phyloP scores from a whole-genome alignment of 2,113 vertebrate genomes.

The Lucifuga dentata region DNA sequence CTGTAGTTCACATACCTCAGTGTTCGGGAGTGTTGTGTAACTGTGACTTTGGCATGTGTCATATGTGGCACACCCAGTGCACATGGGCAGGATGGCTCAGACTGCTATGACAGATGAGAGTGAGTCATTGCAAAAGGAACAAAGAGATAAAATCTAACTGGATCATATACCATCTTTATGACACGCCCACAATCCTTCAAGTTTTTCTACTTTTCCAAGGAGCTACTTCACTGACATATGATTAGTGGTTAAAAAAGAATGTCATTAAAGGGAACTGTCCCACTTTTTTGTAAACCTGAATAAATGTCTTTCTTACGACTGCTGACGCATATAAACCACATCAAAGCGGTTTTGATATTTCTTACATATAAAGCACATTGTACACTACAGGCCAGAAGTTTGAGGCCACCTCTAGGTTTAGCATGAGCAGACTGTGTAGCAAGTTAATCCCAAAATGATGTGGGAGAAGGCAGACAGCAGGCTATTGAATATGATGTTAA shows the following conservation, averaged over 20 bases:
- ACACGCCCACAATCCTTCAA: slow-evolving; percentile 32
- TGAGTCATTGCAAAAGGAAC: slow-evolving; percentile 59
- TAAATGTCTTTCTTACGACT: too few relatives aligned
- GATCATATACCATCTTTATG: slow-evolving; percentile 18
- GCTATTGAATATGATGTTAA: too few relatives aligned
- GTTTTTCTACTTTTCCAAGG: slow-evolving; percentile 20
- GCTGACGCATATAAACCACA: too few relatives aligned
- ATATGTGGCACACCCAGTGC: slow-evolving; percentile 67
- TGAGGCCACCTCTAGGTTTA: too few relatives aligned
- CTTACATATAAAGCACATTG: too few relatives aligned
- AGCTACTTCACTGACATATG: background rate
- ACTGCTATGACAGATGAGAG: slow-evolving; percentile 31
- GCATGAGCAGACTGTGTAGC: too few relatives aligned
- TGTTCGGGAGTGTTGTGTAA: slow-evolving; percentile 68
- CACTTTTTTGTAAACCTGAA: too few relatives aligned
- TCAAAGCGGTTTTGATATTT: too few relatives aligned
- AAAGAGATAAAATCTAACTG: slow-evolving; percentile 48
- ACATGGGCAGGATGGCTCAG: slow-evolving; percentile 51
- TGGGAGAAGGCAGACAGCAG: too few relatives aligned
- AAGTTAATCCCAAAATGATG: too few relatives aligned
- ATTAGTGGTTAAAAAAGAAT: slow-evolving; percentile 3
- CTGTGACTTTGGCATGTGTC: slow-evolving; percentile 64
- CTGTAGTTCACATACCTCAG: slow-evolving; percentile 56
- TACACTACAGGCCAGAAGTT: too few relatives aligned
- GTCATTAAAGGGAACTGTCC: too few relatives aligned